Base-by-base conservation (phyloP, 2,113 vertebrate species). In the Spermophilus dauricus region DNA sequence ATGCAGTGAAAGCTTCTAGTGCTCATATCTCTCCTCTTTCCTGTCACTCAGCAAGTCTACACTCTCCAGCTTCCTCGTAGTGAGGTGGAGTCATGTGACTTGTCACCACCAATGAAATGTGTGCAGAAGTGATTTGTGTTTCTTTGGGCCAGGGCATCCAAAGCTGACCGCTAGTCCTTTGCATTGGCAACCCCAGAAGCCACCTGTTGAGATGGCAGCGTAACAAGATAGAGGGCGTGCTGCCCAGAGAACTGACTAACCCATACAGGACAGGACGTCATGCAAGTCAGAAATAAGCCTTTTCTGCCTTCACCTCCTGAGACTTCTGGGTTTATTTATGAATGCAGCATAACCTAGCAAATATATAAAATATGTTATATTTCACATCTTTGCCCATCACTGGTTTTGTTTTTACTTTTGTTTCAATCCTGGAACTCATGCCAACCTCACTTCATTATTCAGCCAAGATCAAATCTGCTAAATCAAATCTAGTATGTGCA, bases 331-430 rank as follows among this genome's bases (percentile, higher is more conserved):
- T 84, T 93, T 63, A 42, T 70, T 78, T 69, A 80, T 69, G 75
- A 93, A 96, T 56, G 30, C 37, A 86, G 13, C n/a, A 92, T 48
- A 78, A 77, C 28, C 16, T 53, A 17, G 37, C n/a, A 39, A 85
- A 20, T 32, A 2, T 67, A 67, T 30, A 61, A 17, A 42, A 48
- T 61, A 81, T 18, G 58, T 67, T 61, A 34, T 58, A 78, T 80
- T 86, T 73, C 75, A 93, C 86, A 53, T 58, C 51, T 85, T 53
- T 91, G 32, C 32, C 69, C 5, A 80, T 84, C 18, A 22, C 80
- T 73, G 42, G 37, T 63, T 94, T 95, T 85, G 28, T 84, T 91
- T 95, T 63, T 81, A 93, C 53, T 96, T 96, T 91, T 94, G 26
- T 91, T 89, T 77, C 24, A 7, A 96, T 73, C 42, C 45, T 89